Evolutionary conservation across 2,797 vertebrate genomes (phyloP).

Genomic region (Poecilia picta): DNA sequence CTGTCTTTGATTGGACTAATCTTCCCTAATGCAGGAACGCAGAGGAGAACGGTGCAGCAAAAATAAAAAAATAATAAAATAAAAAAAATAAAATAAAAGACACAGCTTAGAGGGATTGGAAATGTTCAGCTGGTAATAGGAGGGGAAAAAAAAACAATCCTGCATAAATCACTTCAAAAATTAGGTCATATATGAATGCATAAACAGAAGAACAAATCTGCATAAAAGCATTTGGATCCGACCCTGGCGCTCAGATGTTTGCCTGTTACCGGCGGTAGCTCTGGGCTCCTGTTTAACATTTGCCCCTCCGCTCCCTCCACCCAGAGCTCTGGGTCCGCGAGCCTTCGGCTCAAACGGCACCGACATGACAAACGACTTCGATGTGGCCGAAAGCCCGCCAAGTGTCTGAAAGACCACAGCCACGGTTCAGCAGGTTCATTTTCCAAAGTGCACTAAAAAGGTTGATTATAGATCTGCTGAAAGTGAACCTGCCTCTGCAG

Average conservation of each 20-base stretch:
- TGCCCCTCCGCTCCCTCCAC: constrained; percentile 43
- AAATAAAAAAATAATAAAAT: background rate
- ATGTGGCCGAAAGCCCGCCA: background rate
- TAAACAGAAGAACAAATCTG: background rate
- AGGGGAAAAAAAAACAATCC: background rate
- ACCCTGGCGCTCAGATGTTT: constrained; percentile 23
- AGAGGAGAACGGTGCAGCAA: constrained; percentile 11
- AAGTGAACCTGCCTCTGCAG: constrained; percentile 8
- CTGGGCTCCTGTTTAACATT: constrained; percentile 57
- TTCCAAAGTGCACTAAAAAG: background rate
- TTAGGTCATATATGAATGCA: background rate
- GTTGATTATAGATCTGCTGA: constrained; percentile 4
- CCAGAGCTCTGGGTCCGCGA: constrained; percentile 17
- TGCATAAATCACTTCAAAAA: constrained; percentile 17
- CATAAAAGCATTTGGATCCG: constrained; percentile 8
- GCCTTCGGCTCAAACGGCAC: constrained; percentile 20
- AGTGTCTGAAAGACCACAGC: constrained; percentile 11
- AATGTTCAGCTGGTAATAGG: constrained; percentile 16
- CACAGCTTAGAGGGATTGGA: background rate
- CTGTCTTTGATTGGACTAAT: constrained; percentile 25
- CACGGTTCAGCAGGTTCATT: constrained; percentile 6
- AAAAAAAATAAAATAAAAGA: background rate
- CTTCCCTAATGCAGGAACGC: constrained; percentile 19
- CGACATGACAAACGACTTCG: constrained; percentile 17
- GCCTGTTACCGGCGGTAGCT: constrained; percentile 31